Conservation (phyloP, 2,888 invertebrate species). For the Drosophila conformis region DNA sequence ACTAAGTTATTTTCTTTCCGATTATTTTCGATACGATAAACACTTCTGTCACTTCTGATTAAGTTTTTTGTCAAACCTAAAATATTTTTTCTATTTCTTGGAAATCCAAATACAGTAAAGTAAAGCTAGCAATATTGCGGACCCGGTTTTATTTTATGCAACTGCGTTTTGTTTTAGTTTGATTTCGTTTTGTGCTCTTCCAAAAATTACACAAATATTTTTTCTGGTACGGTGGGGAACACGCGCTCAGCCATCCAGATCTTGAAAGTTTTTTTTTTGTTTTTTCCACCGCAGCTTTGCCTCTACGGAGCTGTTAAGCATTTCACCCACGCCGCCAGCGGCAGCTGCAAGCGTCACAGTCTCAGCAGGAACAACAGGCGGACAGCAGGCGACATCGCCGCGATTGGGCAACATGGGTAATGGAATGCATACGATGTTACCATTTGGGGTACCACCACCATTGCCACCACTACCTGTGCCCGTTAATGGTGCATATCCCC, state of each 20-base stretch:
- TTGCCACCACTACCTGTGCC: slow-evolving; percentile 12
- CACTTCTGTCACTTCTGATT: too few species aligned
- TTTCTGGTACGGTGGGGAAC: background rate
- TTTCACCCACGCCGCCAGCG: slow-evolving; percentile 41
- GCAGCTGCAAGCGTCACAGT: background rate
- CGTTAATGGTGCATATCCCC: slow-evolving; percentile 23
- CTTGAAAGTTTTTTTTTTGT: background rate
- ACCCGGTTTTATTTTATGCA: background rate
- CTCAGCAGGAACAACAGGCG: background rate
- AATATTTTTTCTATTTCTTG: background rate
- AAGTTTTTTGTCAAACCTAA: background rate
- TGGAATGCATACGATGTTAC: slow-evolving; percentile 32
- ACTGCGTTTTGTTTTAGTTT: background rate
- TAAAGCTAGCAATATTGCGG: background rate
- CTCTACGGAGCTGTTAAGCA: slow-evolving; percentile 35
- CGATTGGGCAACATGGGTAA: slow-evolving; percentile 35
- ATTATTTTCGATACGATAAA: too few species aligned
- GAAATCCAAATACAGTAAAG: background rate
- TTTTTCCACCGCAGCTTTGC: slow-evolving; percentile 33
- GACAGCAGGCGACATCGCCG: slow-evolving; percentile 40
- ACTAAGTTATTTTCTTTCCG: background rate
- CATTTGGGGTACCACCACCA: slow-evolving; percentile 29
- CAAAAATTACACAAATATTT: background rate
- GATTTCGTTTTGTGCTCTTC: background rate
- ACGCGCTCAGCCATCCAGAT: background rate